Evolutionary conservation across 2,888 invertebrate species (phyloP).

Genomic region (Graphium colonna): DNA sequence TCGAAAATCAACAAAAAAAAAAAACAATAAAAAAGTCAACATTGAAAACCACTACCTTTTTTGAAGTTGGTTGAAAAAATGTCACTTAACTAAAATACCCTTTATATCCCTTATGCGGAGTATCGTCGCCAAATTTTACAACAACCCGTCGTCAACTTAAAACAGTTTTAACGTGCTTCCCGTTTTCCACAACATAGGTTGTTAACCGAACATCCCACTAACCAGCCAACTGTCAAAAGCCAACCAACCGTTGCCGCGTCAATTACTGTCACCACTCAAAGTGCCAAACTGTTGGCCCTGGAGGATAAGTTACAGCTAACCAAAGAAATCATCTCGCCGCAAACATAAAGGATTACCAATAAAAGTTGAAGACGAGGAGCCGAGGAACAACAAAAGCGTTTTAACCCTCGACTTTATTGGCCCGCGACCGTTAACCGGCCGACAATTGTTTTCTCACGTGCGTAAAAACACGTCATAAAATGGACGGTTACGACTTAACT

Average conservation of each 20-base stretch:
- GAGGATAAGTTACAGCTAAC: slow-evolving; percentile 21
- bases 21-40: too few relatives aligned
- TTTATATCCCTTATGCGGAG: too few relatives aligned
- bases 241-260: slow-evolving; percentile 10
- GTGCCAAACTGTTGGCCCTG: slow-evolving; percentile 4
- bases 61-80: too few relatives aligned
- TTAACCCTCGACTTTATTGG: slow-evolving; percentile 39
- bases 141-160: not conserved
- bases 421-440: slow-evolving; percentile 46
- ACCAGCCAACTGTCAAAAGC: slow-evolving; percentile 11
- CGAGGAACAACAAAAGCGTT: slow-evolving; percentile 36
- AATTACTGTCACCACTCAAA: slow-evolving; percentile 18
- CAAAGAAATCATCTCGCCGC: slow-evolving; percentile 27
- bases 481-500: slow-evolving; percentile 44
- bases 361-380: slow-evolving; percentile 44
- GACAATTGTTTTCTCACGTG: slow-evolving; percentile 68
- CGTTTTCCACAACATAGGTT: not conserved
- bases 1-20: too few relatives aligned
- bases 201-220: slow-evolving; percentile 2
- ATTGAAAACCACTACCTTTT: too few relatives aligned
- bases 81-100: too few relatives aligned
- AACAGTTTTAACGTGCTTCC: not conserved
- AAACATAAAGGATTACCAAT: slow-evolving; percentile 52
- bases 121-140: too few relatives aligned
- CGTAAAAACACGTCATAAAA: slow-evolving; percentile 55